phyloP scores from a whole-genome alignment of 2,797 vertebrate species.

The Columba guinea region DNA sequence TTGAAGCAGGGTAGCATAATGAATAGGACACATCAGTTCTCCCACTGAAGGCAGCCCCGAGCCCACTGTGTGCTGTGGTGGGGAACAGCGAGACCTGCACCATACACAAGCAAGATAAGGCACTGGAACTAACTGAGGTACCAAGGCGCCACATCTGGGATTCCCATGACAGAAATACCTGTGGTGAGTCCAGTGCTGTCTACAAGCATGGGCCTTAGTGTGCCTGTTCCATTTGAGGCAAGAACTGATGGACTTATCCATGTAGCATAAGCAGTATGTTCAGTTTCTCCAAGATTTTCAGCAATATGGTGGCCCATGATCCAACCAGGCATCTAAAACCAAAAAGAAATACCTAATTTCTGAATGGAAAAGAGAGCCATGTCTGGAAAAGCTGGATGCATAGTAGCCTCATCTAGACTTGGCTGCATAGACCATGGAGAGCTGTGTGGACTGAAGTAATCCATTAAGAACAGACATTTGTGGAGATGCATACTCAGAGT shows the following conservation, averaged over 20 bases:
- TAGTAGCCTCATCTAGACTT: neutral
- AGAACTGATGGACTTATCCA: neutral
- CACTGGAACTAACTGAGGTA: neutral
- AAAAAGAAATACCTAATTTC: neutral
- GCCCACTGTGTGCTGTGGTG: neutral
- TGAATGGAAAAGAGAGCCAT: neutral
- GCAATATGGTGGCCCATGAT: neutral
- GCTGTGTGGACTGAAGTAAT: neutral
- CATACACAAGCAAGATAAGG: neutral
- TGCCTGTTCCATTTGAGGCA: accelerated
- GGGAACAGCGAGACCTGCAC: neutral
- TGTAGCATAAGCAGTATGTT: accelerated
- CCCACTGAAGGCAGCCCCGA: neutral
- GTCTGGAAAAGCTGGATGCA: neutral
- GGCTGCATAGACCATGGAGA: neutral
- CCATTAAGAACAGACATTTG: neutral
- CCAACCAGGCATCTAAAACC: neutral
- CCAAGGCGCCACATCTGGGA: neutral
- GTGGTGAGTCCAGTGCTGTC: neutral
- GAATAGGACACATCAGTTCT: neutral
- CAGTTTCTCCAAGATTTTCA: neutral
- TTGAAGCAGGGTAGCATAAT: neutral
- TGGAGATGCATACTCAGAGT: neutral
- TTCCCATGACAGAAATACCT: neutral
- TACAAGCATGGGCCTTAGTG: neutral